phyloP scores from a whole-genome alignment of 2,888 invertebrate genomes.

The Notocelia uddmanniana region DNA sequence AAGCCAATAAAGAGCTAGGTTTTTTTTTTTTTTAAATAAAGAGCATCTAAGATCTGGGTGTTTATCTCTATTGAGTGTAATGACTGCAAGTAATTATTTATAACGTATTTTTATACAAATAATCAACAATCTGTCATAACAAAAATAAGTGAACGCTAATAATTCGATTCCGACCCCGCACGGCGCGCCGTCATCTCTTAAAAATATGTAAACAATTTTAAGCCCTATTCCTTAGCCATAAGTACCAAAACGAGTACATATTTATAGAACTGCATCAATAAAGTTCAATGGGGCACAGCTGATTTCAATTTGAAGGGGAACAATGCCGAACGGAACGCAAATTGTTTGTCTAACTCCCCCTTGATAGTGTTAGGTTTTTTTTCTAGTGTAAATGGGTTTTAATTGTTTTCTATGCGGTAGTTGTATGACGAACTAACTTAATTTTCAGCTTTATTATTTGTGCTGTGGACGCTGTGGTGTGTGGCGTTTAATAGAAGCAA shows the following conservation, averaged over 20 bases:
- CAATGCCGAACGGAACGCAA: slow-evolving; percentile 71
- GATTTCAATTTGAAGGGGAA: slow-evolving; percentile 71
- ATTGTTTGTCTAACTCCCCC: slow-evolving; percentile 71
- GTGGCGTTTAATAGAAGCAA: background rate
- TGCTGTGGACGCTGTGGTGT: too few relatives aligned
- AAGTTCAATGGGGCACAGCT: slow-evolving; percentile 72
- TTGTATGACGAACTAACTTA: background rate
- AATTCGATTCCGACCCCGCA: slow-evolving; percentile 28
- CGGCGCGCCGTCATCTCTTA: background rate
- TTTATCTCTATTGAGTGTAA: too few relatives aligned
- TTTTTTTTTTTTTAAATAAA: too few relatives aligned
- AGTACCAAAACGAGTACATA: background rate
- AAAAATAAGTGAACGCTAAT: slow-evolving; percentile 14
- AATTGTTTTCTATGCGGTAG: background rate
- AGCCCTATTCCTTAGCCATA: background rate
- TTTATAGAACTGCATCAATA: background rate
- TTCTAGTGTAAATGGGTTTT: slow-evolving; percentile 9
- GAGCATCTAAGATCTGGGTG: too few relatives aligned
- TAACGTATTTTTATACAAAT: background rate
- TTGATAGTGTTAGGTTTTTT: slow-evolving; percentile 24
- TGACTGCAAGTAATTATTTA: too few relatives aligned
- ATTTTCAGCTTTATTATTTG: background rate
- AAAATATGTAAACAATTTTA: background rate
- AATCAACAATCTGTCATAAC: background rate
- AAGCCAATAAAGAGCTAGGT: too few relatives aligned